Percentiles rank a stretch among this genome's conserved stretches.
phyloP scores from a whole-genome alignment of 2,888 invertebrate species.

The Arge pagana region DNA sequence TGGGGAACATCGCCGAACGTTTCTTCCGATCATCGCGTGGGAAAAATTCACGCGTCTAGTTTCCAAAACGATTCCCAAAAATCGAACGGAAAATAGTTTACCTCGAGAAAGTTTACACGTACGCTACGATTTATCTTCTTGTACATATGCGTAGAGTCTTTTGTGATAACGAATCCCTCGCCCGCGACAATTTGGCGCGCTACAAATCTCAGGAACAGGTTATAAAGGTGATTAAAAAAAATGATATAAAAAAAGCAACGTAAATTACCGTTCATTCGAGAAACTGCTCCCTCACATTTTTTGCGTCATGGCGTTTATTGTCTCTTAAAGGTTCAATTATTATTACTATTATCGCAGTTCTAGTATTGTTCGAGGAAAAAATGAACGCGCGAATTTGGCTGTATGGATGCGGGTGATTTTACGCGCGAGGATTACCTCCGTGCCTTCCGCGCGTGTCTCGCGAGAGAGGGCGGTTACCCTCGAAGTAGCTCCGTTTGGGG shows the following conservation, averaged over 20 bases:
- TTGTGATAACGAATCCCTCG: constrained; percentile 13
- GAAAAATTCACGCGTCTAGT: too few species aligned
- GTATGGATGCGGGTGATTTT: not conserved
- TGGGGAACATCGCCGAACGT: too few species aligned
- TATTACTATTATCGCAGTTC: constrained; percentile 23
- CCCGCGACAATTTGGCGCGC: constrained; percentile 5
- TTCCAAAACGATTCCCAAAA: too few species aligned
- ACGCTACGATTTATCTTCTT: not conserved
- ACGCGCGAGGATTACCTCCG: too few species aligned
- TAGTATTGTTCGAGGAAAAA: constrained; percentile 5
- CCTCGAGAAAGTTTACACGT: not conserved
- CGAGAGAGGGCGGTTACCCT: too few species aligned
- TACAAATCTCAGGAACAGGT: constrained; percentile 14
- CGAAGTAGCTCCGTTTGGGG: too few species aligned
- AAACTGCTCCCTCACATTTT: constrained; percentile 32
- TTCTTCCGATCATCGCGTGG: too few species aligned
- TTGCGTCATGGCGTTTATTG: constrained; percentile 29
- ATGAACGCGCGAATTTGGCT: constrained; percentile 11
- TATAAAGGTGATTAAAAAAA: constrained; percentile 22
- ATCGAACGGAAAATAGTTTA: too few species aligned
- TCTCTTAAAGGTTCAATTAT: constrained; percentile 23
- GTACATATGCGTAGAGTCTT: constrained; percentile 22
- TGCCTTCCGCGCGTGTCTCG: too few species aligned
- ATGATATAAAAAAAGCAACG: constrained; percentile 31
- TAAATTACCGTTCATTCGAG: constrained; percentile 20